These are phyloP conservation scores for Crepidodera aurea DNA, from an alignment of 2,888 invertebrate species.

Conservation along the genomic window DNA sequence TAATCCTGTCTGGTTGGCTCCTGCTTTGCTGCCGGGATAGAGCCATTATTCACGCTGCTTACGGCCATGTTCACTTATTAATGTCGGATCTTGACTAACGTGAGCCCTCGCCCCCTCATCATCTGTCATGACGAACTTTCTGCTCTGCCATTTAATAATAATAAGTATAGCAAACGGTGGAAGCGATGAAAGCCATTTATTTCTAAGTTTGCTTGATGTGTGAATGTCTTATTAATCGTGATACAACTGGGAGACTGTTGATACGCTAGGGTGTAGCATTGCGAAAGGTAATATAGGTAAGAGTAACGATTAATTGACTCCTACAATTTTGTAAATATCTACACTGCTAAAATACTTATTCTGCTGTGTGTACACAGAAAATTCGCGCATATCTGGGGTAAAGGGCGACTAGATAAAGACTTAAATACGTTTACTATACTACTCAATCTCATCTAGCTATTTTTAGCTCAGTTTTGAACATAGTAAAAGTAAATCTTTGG, in stretches of 20 bases:
- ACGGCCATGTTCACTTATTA: constrained; percentile 50
- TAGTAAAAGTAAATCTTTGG: no score
- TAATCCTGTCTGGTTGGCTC: constrained; percentile 61
- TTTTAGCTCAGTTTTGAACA: no score
- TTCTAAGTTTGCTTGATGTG: constrained; percentile 8
- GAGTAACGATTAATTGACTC: no score
- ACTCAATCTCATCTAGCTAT: no score
- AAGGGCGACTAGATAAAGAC: no score
- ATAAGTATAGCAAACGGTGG: constrained; percentile 29
- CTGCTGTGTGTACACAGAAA: no score
- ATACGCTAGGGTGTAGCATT: not conserved
- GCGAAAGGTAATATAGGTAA: no score
- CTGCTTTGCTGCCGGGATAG: constrained; percentile 56
- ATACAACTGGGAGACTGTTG: not conserved
- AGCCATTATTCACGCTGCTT: constrained; percentile 58
- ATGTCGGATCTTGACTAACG: constrained; percentile 50
- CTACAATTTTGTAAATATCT: no score
- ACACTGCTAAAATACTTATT: no score
- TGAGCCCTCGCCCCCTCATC: constrained; percentile 47
- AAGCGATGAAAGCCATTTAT: constrained; percentile 21
- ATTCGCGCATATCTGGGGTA: no score
- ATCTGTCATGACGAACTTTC: constrained; percentile 48
- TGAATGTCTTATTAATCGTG: constrained; percentile 19
- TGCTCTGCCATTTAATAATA: constrained; percentile 38
- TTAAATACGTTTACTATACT: no score